Base-by-base conservation (phyloP, 1,140 invertebrate genomes). In the Drosophila oshimai region DNA sequence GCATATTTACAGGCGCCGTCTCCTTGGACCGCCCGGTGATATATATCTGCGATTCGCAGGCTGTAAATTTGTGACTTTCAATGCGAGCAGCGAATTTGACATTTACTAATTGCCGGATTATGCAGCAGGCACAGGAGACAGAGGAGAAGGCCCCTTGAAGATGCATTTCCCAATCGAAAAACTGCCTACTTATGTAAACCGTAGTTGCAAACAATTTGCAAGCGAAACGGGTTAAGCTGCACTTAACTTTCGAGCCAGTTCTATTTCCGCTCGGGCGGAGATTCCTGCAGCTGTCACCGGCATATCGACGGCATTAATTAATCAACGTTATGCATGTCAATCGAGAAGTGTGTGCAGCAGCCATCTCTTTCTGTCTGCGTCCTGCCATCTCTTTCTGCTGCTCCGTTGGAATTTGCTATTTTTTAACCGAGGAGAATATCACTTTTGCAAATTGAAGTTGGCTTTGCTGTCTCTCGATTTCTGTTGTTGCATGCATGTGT, bases 401-500 rank as follows among this genome's bases (percentile, higher is more conserved):
- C 33, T 80, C 49, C 49, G 20, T 12, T 53, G 57, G 57, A 33
- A 65, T 49, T 64, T 65, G 18, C 34, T 36, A 45, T 39, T 13
- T 17, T 75, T 69, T 13, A n/a, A n/a, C 62, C 37, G 41, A 31
- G 18, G 51, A 51, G 55, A 45, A 70, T 81, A 81, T 81, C 77
- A 81, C 77, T 81, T 81, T 81, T 60, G 50, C 47, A 81, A 83
- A 81, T 81, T 81, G 73, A 81, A 81, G 77, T 81, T 68, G 49
- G 36, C 47, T 53, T 65, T 57, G 13, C 53, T 60, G 58, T 72
- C 36, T 29, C 33, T 41, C 28, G 42, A 49, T 22, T 53, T 53
- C 53, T 57, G 71, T 46, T 73, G 71, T 73, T 73, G 68, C 47
- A 53, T 73, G 68, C 47, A 53, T 50, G 72, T 51, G 64, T 64